Base-by-base conservation (phyloP, 2,797 vertebrate species). In the Brachyalestes nurse region DNA sequence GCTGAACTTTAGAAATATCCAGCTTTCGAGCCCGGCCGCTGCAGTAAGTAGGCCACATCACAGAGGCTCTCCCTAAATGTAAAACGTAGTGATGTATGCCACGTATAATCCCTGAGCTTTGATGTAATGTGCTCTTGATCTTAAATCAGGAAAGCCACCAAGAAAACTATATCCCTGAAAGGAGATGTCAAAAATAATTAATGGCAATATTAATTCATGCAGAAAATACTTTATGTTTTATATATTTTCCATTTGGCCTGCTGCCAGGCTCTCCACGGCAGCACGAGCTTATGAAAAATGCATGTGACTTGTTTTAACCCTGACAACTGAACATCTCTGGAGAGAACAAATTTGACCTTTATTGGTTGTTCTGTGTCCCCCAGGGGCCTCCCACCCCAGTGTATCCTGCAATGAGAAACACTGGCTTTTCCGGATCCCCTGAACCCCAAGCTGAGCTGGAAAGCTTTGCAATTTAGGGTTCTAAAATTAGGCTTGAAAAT, bases 261-360 rank as follows among this genome's bases (percentile, higher is more conserved):
- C 85, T 88, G 89, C 86, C 88, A 86, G 84, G 88, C 84, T 62
- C 87, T 89, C 82, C 80, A 80, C 77, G 69, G 81, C 73, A 86
- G 85, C 77, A 78, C 69, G 76, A 64, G 72, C 60, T 81, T 70
- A 90, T 90, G 83, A 91, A 92, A 91, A 87, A 89, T 92, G 80
- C 75, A 92, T 90, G 53, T 67, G 75, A 66, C 83, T 84, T 84
- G 81, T 90, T 86, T 88, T 82, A 87, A 82, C 81, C 77, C 80
- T 77, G 81, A 87, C 81, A 87, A 85, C 77, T 78, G 80, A 86
- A 80, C 62, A 81, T 77, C 69, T 88, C 81, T 69, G 23, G 65
- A 47, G 69, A 87, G 82, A 77, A 85, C 34, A 67, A 81, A 82
- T 70, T 38, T 83, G 79, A 86, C 77, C 85, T 87, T 88, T 85